Conservation (phyloP, 2,797 vertebrate species). For the Pachyuromys duprasi region DNA sequence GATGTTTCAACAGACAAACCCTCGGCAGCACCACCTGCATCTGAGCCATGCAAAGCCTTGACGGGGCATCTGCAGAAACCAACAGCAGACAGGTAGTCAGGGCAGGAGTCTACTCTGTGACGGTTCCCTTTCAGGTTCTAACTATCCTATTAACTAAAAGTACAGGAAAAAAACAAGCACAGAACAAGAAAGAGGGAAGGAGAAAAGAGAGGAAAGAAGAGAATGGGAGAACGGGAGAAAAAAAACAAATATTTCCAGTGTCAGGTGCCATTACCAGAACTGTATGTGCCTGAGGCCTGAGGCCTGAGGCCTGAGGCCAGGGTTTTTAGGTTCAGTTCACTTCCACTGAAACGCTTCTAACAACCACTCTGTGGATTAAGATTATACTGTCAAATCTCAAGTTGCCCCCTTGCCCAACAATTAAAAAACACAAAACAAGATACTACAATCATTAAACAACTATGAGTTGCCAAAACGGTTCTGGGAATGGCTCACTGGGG, state of each 20-base stretch:
- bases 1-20: neutral
- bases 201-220: neutral
- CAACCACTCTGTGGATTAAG: neutral
- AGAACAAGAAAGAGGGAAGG: neutral
- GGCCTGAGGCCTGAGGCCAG: neutral
- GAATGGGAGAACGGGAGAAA: neutral
- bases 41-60: neutral
- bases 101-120: neutral
- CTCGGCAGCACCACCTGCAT: neutral
- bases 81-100: neutral
- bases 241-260: neutral
- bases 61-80: neutral
- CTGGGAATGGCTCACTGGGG: neutral
- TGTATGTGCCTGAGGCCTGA: neutral
- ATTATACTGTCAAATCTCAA: conserved; percentile 25
- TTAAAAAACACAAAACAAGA: neutral
- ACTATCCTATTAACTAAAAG: neutral
- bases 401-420: neutral
- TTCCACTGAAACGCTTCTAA: neutral
- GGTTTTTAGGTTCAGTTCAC: neutral
- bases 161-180: neutral
- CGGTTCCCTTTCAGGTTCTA: neutral
- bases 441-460: neutral
- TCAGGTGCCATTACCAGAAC: neutral
- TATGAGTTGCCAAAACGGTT: neutral